Percentiles rank a stretch among this genome's conserved stretches.
These are phyloP conservation scores for Blera fallax DNA, from an alignment of 2,888 invertebrate species.

Conservation along the genomic window DNA sequence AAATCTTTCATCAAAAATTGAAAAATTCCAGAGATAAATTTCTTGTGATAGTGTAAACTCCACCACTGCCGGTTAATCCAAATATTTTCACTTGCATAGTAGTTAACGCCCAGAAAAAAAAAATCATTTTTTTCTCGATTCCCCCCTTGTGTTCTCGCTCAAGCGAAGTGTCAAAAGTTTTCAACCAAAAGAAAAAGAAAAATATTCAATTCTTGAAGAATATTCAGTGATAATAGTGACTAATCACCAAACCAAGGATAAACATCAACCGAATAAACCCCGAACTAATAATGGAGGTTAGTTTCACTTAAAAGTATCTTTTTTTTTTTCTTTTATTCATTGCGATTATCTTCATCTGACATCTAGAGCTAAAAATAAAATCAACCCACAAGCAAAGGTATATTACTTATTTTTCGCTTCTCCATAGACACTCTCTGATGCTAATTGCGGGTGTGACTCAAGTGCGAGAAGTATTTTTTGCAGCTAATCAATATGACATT, in stretches of 20 bases:
- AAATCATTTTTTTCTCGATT: conserved; percentile 1
- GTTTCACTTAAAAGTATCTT: conserved; percentile 44
- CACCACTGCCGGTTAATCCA: conserved; percentile 44
- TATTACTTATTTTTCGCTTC: neutral
- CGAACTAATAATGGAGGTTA: conserved; percentile 60
- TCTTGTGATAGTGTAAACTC: conserved; percentile 41
- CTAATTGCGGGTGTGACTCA: conserved; percentile 68
- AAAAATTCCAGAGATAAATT: neutral
- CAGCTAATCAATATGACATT: conserved; percentile 66
- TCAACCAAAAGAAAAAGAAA: neutral
- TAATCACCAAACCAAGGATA: conserved; percentile 38
- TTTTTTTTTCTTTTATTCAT: neutral
- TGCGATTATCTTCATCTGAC: conserved; percentile 54
- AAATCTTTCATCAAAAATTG: conserved; percentile 1
- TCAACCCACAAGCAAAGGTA: conserved; percentile 37
- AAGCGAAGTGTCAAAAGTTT: conserved; percentile 49
- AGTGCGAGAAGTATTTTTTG: conserved; percentile 31
- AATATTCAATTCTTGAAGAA: neutral
- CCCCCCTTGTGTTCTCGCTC: conserved; percentile 12
- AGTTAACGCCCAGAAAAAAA: conserved; percentile 65
- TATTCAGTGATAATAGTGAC: conserved; percentile 46
- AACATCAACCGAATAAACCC: conserved; percentile 44
- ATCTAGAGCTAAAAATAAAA: conserved; percentile 47
- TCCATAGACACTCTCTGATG: conserved; percentile 5
- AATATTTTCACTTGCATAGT: conserved; percentile 19